phyloP scores from a whole-genome alignment of 2,113 vertebrate species.

The Bostrychus sinensis region DNA sequence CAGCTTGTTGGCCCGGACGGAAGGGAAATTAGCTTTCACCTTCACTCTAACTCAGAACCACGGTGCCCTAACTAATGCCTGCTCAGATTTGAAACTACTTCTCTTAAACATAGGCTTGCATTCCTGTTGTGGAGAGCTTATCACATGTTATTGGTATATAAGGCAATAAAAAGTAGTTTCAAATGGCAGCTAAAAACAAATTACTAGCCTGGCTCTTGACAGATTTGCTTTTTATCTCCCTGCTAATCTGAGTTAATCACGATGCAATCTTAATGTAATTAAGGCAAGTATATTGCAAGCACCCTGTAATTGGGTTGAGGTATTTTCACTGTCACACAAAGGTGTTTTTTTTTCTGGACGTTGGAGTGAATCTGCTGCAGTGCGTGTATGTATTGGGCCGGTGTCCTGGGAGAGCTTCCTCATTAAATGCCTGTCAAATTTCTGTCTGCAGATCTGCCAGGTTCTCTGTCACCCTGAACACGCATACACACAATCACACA shows the following conservation, averaged over 20 bases:
- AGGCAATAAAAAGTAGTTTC: neutral
- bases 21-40: slow-evolving; percentile 55
- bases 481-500: slow-evolving; percentile 39
- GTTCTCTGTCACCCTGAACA: slow-evolving; percentile 62
- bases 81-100: slow-evolving; percentile 28
- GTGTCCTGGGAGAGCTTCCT: slow-evolving; percentile 60
- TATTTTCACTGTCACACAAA: slow-evolving; percentile 40
- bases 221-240: slow-evolving; percentile 24
- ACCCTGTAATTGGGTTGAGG: slow-evolving; percentile 40
- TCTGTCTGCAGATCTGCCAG: slow-evolving; percentile 69
- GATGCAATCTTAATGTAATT: slow-evolving; percentile 37
- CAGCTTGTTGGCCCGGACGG: slow-evolving; percentile 34
- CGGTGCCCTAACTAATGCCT: slow-evolving; percentile 27
- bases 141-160: slow-evolving; percentile 16
- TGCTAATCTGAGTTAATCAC: slow-evolving; percentile 38
- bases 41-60: slow-evolving; percentile 40
- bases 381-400: slow-evolving; percentile 42
- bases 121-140: slow-evolving; percentile 30
- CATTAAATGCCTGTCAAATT: slow-evolving; percentile 71
- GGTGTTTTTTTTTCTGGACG: slow-evolving; percentile 22
- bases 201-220: slow-evolving; percentile 4
- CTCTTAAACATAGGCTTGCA: slow-evolving; percentile 24
- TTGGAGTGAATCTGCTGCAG: neutral
- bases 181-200: neutral
- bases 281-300: slow-evolving; percentile 31